Evolutionary conservation across 92 coral and sea anemone genomes (phyloP), one percentile per base, ranked within the genome.

Genomic region (Zoanthus gigantus): DNA sequence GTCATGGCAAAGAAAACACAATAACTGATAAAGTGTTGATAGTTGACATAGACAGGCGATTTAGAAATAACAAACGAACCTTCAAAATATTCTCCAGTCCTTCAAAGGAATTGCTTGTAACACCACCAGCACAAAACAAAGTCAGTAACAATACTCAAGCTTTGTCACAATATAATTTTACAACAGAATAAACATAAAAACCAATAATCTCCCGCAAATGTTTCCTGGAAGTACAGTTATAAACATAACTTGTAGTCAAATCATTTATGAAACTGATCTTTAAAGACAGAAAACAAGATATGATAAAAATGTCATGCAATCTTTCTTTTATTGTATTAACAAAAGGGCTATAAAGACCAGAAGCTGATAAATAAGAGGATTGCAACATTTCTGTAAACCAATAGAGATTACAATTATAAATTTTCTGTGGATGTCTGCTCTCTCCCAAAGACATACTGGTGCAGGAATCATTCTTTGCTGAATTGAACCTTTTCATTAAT

Each of bases 11-110:
- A 15, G 17, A 79, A 15, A 0, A 66, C 5, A 37, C 42, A 37
- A 37, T 37, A 37, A 37, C 42, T 37, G n/a, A 45, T 11, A 11
- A 63, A 63, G 58, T 46, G n/a, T 61, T 61, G 54, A 76, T 14
- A 79, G 84, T 48, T 63, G 44, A 44, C 23, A 81, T 74, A 81
- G 58, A 81, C 74, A 46, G 18, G 42, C 44, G 44, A 65, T 65
- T 18, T 23, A 81, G 45, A 66, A 42, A 65, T 18, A 46, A 46
- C 58, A 60, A 18, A 81, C 85, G n/a, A 81, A 81, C 85, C 85
- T 81, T 32, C 56, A 65, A 32, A 46, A 67, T 16, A 16, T 50
- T 32, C 83, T 79, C 83, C 57, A 16, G 72, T 60, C 30, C 48
- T 7, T 58, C 37, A 66, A 52, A 63, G 6, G 28, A 66, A 17